A percentile compares a stretch with the other conserved stretches of the same genome.
These are phyloP conservation scores for Centropristis striata DNA, from an alignment of 2,113 vertebrate genomes.

Conservation along the genomic window DNA sequence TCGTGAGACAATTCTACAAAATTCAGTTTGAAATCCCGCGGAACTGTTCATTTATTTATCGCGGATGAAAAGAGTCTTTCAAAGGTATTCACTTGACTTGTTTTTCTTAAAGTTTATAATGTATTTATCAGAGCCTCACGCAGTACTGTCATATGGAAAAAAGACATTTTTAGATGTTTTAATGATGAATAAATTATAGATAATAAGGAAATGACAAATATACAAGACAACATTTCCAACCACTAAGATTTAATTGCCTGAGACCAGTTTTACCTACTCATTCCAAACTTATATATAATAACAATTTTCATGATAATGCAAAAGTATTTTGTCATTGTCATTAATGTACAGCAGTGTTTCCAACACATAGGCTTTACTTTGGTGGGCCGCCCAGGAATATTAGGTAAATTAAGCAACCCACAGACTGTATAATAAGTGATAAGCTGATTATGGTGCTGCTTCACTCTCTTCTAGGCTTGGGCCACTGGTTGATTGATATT, in stretches of 20 bases:
- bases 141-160: neutral
- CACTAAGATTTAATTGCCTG: neutral
- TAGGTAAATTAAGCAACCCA: too few relatives aligned
- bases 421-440: too few relatives aligned
- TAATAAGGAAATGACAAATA: slow-evolving; percentile 10
- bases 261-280: neutral
- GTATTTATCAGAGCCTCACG: slow-evolving; percentile 12
- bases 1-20: slow-evolving; percentile 50
- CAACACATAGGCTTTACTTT: too few relatives aligned
- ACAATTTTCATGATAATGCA: neutral
- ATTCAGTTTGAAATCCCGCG: slow-evolving; percentile 70
- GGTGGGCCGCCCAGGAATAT: too few relatives aligned
- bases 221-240: neutral
- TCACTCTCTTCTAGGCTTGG: too few relatives aligned
- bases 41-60: slow-evolving; percentile 65
- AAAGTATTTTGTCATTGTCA: too few relatives aligned
- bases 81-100: slow-evolving; percentile 38
- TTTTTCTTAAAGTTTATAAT: slow-evolving; percentile 49
- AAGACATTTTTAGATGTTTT: neutral
- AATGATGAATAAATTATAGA: slow-evolving; percentile 2
- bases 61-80: slow-evolving; percentile 36
- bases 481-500: too few relatives aligned
- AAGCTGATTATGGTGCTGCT: too few relatives aligned
- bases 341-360: too few relatives aligned
- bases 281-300: neutral